These are phyloP conservation scores for Gyps fulvus DNA, from an alignment of 2,113 vertebrate genomes.

Conservation along the genomic window DNA sequence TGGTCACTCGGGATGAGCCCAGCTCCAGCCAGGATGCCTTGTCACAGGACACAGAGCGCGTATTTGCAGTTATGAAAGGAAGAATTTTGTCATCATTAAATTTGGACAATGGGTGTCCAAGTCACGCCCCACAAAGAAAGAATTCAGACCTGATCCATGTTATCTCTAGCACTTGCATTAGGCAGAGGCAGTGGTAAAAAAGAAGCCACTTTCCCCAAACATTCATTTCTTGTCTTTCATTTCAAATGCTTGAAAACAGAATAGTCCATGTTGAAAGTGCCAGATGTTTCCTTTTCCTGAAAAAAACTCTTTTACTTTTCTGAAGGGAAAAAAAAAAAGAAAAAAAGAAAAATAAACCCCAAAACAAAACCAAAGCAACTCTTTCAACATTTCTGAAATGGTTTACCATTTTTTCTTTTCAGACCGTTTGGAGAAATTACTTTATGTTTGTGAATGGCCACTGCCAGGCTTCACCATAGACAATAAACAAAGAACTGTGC, in stretches of 20 bases:
- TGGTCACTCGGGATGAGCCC: rapidly evolving
- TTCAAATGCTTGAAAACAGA: not conserved
- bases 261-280: not conserved
- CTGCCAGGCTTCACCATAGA: not conserved
- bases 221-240: not conserved
- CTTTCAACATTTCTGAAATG: not conserved
- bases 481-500: not conserved
- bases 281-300: not conserved
- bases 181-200: not conserved
- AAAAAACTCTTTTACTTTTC: not conserved
- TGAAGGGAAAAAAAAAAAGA: not conserved
- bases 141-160: not conserved
- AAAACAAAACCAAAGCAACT: not conserved
- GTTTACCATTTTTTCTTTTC: not conserved
- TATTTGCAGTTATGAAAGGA: not conserved
- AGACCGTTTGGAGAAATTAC: not conserved
- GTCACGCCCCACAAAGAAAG: not conserved
- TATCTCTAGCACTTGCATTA: not conserved
- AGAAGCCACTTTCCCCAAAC: not conserved
- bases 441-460: not conserved
- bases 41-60: not conserved
- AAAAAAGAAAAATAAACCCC: too few relatives aligned
- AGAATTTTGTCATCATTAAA: not conserved
- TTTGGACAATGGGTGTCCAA: not conserved
- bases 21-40: not conserved